phyloP scores from a whole-genome alignment of 1,140 invertebrate genomes.

The Drosophila sucinea region DNA sequence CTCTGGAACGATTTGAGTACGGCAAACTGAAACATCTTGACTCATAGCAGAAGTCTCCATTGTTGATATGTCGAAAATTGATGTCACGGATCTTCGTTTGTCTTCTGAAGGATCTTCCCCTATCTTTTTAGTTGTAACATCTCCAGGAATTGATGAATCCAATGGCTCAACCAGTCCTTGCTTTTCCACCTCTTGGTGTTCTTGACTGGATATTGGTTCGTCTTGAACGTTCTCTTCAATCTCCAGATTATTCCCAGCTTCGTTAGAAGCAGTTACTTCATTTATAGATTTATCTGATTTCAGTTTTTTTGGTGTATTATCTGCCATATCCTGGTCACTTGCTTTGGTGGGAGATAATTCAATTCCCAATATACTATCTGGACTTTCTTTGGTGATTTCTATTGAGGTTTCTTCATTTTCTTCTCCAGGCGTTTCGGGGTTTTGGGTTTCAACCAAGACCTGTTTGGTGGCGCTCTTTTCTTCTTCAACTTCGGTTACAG shows the following conservation, averaged over 20 bases:
- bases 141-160: background rate
- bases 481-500: background rate
- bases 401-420: no score
- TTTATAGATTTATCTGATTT: background rate
- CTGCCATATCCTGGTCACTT: background rate
- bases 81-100: background rate
- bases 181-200: background rate
- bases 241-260: background rate
- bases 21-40: background rate
- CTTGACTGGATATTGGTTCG: background rate
- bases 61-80: background rate
- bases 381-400: no score
- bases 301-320: background rate
- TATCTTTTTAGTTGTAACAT: background rate
- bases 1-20: background rate
- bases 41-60: background rate
- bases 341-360: no score
- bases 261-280: background rate
- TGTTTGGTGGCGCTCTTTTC: no score
- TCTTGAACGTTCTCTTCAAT: background rate
- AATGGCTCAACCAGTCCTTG: background rate
- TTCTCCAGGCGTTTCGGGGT: no score
- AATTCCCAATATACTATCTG: no score
- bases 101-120: background rate
- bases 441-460: no score